phyloP scores from a whole-genome alignment of 1,140 invertebrate genomes.

The Drosophila kohkoa region DNA sequence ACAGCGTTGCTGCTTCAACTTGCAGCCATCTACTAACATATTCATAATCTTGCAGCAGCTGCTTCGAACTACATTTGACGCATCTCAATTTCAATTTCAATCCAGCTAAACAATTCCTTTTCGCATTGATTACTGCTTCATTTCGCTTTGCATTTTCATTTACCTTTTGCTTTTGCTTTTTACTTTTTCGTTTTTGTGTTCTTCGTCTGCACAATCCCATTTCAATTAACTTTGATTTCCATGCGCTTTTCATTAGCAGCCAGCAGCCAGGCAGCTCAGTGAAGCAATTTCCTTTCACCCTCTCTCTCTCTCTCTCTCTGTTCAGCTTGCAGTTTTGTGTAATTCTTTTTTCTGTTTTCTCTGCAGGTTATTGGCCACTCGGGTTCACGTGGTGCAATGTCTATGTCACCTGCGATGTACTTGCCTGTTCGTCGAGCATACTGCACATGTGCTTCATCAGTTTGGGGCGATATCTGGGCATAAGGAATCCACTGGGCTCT shows the following conservation, averaged over 20 bases:
- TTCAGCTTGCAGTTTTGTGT: neutral
- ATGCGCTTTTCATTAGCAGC: constrained; percentile 37
- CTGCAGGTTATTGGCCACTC: constrained; percentile 95
- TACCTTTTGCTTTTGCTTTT: neutral
- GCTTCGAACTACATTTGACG: neutral
- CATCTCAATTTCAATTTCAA: constrained; percentile 17
- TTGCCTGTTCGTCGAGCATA: constrained; percentile 96
- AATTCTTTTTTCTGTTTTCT: neutral
- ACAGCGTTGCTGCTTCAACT: neutral
- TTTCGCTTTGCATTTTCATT: constrained; percentile 4
- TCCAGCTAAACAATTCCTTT: constrained; percentile 47
- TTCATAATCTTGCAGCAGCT: neutral
- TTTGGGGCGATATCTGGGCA: constrained; percentile 95
- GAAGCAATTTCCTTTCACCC: neutral
- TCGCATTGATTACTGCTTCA: constrained; percentile 19
- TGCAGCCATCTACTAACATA: neutral
- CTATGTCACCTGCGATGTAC: constrained; percentile 97
- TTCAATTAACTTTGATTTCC: constrained; percentile 49
- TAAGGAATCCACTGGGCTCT: constrained; percentile 94
- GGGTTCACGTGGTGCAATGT: constrained; percentile 95
- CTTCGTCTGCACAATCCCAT: constrained; percentile 19
- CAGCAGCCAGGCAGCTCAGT: neutral
- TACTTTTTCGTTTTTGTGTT: constrained; percentile 6
- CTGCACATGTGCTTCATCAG: constrained; percentile 99
- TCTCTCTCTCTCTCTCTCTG: too few species aligned